Percentiles rank a stretch among this genome's conserved stretches.
These are phyloP conservation scores for Drosophila ustulata DNA, from an alignment of 2,888 invertebrate species.

Conservation along the genomic window DNA sequence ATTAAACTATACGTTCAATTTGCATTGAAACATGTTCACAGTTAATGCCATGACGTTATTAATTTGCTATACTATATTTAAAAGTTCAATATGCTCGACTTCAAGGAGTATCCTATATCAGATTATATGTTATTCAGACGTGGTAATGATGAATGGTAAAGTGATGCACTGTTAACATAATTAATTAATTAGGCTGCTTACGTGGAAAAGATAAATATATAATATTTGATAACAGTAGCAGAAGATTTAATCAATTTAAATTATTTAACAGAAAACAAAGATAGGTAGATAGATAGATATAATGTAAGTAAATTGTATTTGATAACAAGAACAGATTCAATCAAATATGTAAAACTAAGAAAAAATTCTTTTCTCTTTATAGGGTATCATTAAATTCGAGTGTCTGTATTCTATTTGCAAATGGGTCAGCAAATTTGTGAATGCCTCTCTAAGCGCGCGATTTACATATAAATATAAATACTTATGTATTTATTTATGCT, in stretches of 20 bases:
- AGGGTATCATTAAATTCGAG: conserved; percentile 20
- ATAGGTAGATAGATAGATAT: too few species aligned
- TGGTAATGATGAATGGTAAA: too few species aligned
- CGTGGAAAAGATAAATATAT: too few species aligned
- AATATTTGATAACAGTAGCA: too few species aligned
- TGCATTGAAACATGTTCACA: conserved; percentile 4
- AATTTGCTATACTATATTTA: conserved; percentile 48
- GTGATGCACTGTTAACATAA: too few species aligned
- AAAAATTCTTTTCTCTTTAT: not conserved
- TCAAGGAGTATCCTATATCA: not conserved
- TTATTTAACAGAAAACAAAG: too few species aligned
- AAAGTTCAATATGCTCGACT: not conserved
- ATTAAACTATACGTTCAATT: conserved; percentile 48
- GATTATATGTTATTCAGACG: too few species aligned
- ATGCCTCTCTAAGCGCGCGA: conserved; percentile 42
- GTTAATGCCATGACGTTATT: conserved; percentile 35
- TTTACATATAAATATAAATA: conserved; percentile 61
- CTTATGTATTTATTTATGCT: conserved; percentile 34
- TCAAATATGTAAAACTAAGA: too few species aligned
- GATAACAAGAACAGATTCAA: too few species aligned
- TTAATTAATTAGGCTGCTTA: too few species aligned
- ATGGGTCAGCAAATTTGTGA: conserved; percentile 51
- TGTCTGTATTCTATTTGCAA: conserved; percentile 20
- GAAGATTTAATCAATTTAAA: too few species aligned
- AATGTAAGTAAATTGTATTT: too few species aligned